Evolutionary conservation across 2,888 invertebrate species (phyloP), one percentile per base, ranked within the genome.

Genomic region (Thumatha senex): DNA sequence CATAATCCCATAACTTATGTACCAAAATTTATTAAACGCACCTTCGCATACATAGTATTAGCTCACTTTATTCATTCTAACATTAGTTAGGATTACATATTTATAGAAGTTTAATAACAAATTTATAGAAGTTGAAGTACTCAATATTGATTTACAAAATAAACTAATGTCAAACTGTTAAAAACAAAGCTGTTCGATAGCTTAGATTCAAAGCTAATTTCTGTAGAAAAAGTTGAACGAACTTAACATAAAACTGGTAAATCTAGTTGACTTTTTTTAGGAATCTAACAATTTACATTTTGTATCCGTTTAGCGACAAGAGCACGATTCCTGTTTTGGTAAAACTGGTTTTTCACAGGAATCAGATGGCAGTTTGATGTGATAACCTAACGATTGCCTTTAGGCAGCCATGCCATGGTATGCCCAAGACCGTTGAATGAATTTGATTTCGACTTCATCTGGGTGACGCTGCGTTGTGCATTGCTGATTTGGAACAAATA

Each of bases 241-340:
- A 45, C 45, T 36, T 7, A 11, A 30, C 30, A 0, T 24, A 45
- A 29, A 45, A 36, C 36, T 14, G 45, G 45, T 45, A 45, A 45
- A 45, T 45, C 45, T 46, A 30, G 46, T 39, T 14, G 31, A 13
- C 10, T 42, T 14, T 30, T 42, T 46, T 46, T 15, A 39, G 18
- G 39, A 38, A 39, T 15, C 31, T 30, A 36, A 36, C 15, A 30
- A 39, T 30, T 10, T 13, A 30, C 30, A 40, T 30, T 30, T 52
- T 65, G 58, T 58, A 54, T 24, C 35, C 42, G 46, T 44, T 34
- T 35, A 44, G 11, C 43, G 24, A 35, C 34, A 34, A 44, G 35
- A 24, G 11, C 13, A 10, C 18, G 24, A 34, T 13, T 35, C 18
- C 13, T 43, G 18, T 34, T 35, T 43, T 3, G n/a, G 8, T 42